These are phyloP conservation scores for Fratercula arctica DNA, from an alignment of 2,797 vertebrate species.

Conservation along the genomic window DNA sequence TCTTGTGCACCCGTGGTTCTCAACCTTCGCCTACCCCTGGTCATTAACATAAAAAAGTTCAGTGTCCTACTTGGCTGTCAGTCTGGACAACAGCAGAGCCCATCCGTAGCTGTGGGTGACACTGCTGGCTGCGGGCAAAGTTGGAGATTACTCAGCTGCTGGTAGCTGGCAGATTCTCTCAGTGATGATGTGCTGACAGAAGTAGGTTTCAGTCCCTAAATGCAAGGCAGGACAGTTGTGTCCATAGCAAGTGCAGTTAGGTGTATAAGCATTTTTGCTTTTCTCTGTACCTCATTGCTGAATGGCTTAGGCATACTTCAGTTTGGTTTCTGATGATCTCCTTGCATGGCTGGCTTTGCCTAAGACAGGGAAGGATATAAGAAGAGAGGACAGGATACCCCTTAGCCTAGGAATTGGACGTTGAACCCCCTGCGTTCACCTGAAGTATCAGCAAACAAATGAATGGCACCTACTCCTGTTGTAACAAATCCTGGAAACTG, in stretches of 20 bases:
- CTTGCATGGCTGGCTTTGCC: not conserved
- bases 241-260: not conserved
- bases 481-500: not conserved
- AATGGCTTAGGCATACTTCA: not conserved
- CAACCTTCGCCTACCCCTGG: not conserved
- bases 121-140: not conserved
- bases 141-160: not conserved
- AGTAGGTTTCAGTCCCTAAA: not conserved
- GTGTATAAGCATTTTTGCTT: not conserved
- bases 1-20: not conserved
- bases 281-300: not conserved
- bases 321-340: not conserved
- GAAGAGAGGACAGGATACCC: not conserved
- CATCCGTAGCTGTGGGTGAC: not conserved
- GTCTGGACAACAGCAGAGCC: not conserved
- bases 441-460: not conserved
- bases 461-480: not conserved
- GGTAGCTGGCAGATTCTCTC: not conserved
- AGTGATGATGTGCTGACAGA: not conserved
- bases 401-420: not conserved
- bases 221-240: not conserved
- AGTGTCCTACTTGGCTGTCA: not conserved
- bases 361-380: not conserved
- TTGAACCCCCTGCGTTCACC: not conserved
- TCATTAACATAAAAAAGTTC: not conserved